Evolutionary conservation across 2,888 invertebrate species (phyloP).

Genomic region (Epistrophella euchroma): DNA sequence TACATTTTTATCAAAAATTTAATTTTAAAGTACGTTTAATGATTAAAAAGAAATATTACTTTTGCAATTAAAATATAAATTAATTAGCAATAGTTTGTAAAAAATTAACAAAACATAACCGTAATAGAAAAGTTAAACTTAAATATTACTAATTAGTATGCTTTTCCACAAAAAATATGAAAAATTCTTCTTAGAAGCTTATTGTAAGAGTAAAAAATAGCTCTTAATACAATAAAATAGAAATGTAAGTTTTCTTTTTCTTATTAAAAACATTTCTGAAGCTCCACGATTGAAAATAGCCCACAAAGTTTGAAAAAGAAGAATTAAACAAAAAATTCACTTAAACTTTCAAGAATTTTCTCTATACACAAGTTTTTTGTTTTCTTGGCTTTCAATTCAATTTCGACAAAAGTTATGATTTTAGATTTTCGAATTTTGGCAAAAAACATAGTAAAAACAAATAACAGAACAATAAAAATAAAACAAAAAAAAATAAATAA

Average conservation of each 20-base stretch:
- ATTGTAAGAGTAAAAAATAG: no score
- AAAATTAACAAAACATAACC: no score
- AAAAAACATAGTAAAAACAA: not conserved
- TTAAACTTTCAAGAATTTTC: conserved; percentile 43
- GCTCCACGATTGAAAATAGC: not conserved
- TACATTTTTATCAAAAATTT: no score
- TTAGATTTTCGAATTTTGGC: conserved; percentile 47
- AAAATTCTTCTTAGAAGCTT: no score
- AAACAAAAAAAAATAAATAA: conserved; percentile 7
- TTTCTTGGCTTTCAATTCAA: conserved; percentile 46
- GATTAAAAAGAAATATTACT: no score
- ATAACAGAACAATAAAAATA: conserved; percentile 23
- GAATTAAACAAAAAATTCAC: conserved; percentile 35
- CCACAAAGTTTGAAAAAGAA: conserved; percentile 2
- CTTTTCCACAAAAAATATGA: no score
- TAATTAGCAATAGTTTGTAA: no score
- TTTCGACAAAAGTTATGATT: conserved; percentile 66
- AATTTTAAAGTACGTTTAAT: no score
- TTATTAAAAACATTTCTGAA: not conserved
- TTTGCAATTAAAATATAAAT: no score
- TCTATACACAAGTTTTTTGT: conserved; percentile 37
- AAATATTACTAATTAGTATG: no score
- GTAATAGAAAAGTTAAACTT: no score
- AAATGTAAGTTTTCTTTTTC: not conserved
- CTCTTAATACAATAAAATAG: not conserved